Evolutionary conservation across 92 coral and sea anemone species (phyloP).

Genomic region (Pocillopora grandis): DNA sequence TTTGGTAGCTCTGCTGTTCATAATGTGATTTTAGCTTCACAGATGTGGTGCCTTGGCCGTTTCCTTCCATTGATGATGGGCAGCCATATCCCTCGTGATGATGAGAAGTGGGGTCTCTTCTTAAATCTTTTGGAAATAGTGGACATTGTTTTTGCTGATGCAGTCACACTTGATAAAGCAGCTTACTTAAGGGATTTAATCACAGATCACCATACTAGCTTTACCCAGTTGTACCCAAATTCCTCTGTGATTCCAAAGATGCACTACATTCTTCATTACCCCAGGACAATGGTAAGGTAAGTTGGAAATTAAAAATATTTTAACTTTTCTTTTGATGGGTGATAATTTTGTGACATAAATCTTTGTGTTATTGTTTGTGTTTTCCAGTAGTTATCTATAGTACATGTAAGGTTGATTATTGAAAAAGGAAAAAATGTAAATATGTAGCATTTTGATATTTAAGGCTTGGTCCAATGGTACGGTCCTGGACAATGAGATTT

Average conservation of each 20-base stretch:
- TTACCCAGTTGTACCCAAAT: conserved; percentile 59
- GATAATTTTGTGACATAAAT: not conserved
- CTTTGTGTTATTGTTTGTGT: not conserved
- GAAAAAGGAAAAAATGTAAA: not conserved
- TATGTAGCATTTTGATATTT: conserved; percentile 1
- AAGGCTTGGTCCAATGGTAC: too few relatives aligned
- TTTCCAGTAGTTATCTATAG: not conserved
- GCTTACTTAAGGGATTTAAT: conserved; percentile 52
- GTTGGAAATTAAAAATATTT: conserved; percentile 4
- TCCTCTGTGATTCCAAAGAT: conserved; percentile 63
- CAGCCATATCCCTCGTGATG: conserved; percentile 29
- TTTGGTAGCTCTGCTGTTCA: conserved; percentile 2
- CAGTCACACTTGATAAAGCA: conserved; percentile 35
- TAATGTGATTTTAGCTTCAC: conserved; percentile 40
- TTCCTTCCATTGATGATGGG: conserved; percentile 52
- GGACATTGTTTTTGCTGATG: conserved; percentile 53
- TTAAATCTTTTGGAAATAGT: conserved; percentile 32
- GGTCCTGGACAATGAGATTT: too few relatives aligned
- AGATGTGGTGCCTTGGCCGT: conserved; percentile 62
- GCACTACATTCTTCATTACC: conserved; percentile 46
- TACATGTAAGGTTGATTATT: not conserved
- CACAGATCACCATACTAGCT: conserved; percentile 61
- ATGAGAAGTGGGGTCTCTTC: conserved; percentile 53
- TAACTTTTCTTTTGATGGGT: not conserved
- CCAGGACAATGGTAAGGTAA: conserved; percentile 22